Conservation (phyloP, 2,888 invertebrate species). For the Blastobasis adustella region DNA sequence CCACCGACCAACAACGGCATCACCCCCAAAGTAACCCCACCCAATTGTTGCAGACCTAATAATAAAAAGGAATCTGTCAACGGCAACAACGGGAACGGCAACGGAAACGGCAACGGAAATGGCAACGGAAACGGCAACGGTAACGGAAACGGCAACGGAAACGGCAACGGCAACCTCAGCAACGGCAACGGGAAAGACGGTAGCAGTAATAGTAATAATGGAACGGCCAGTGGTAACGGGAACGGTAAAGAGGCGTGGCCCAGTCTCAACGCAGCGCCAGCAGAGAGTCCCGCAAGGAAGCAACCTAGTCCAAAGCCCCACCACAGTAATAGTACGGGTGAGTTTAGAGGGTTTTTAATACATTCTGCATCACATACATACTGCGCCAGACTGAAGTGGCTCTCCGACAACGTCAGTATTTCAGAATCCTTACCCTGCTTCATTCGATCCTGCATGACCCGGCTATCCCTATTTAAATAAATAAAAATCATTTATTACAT, state of each 20-base stretch:
- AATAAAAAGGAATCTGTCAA: conserved; percentile 40
- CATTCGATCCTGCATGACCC: too few species aligned
- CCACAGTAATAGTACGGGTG: conserved; percentile 30
- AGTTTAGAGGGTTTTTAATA: conserved; percentile 1
- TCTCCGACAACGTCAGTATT: too few species aligned
- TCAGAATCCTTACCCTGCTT: too few species aligned
- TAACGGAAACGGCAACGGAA: conserved; percentile 28
- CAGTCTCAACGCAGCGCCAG: conserved; percentile 76
- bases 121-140: conserved; percentile 15
- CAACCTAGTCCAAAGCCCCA: conserved; percentile 57
- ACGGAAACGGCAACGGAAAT: conserved; percentile 23
- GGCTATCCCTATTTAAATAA: too few species aligned
- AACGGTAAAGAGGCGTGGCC: conserved; percentile 84
- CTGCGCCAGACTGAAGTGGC: too few species aligned
- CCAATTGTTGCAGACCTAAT: conserved; percentile 49
- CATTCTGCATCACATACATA: too few species aligned
- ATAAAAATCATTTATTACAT: too few species aligned
- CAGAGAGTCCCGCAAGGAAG: conserved; percentile 54
- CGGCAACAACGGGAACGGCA: conserved; percentile 18
- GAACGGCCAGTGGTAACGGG: conserved; percentile 30
- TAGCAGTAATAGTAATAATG: conserved; percentile 19
- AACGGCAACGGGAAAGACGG: conserved; percentile 20
- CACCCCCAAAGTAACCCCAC: too few species aligned
- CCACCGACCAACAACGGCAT: too few species aligned
- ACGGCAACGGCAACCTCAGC: conserved; percentile 22